A percentile compares a stretch with the other conserved stretches of the same genome.
Evolutionary conservation across 2,888 invertebrate genomes (phyloP).

Genomic region (Papilio protenor): DNA sequence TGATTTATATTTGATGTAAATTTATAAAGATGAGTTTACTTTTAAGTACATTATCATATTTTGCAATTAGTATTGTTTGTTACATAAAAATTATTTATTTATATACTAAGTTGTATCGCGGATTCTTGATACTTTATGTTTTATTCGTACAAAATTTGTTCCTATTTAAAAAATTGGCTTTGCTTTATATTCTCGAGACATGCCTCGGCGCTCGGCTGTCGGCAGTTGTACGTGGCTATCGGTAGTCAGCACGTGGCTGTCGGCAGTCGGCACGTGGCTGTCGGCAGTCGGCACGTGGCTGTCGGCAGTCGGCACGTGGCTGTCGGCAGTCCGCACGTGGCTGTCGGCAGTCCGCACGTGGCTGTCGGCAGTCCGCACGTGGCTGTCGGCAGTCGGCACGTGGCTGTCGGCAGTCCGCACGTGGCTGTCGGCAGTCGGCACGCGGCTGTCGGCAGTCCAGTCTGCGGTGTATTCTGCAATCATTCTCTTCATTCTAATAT

Average conservation of each 20-base stretch:
- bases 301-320: too few species aligned
- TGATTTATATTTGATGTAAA: conserved; percentile 44
- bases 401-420: neutral
- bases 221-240: too few species aligned
- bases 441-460: too few species aligned
- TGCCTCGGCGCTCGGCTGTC: neutral
- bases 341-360: too few species aligned
- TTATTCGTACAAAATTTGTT: conserved; percentile 48
- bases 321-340: too few species aligned
- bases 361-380: too few species aligned
- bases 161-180: conserved; percentile 49
- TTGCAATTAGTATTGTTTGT: conserved; percentile 46
- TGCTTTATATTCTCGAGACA: neutral
- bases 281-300: too few species aligned
- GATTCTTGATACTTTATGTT: conserved; percentile 40
- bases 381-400: neutral
- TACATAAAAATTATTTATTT: conserved; percentile 46
- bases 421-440: neutral
- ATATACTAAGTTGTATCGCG: conserved; percentile 41
- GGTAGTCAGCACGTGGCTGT: too few species aligned
- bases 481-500: neutral
- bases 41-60: conserved; percentile 47
- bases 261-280: too few species aligned
- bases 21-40: conserved; percentile 38
- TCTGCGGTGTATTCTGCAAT: neutral